Evolutionary conservation across 2,113 vertebrate species (phyloP).

Genomic region (Melanerpes formicivorus): DNA sequence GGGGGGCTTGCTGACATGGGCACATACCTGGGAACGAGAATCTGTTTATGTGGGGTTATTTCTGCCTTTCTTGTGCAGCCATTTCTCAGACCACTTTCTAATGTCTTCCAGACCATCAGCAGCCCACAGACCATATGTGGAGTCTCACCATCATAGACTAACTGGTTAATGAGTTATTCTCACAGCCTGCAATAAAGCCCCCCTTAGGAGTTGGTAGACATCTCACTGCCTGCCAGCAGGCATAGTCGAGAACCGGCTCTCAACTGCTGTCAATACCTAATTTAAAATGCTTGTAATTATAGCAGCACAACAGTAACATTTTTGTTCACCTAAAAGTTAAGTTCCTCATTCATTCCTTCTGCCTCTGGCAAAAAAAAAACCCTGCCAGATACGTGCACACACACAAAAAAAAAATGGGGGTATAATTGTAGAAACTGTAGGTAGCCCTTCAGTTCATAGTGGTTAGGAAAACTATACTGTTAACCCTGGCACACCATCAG

Average conservation of each 20-base stretch:
- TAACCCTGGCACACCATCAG: neutral
- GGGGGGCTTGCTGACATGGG: neutral
- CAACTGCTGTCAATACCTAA: constrained; percentile 25
- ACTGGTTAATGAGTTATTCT: constrained; percentile 44
- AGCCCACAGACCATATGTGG: constrained; percentile 22
- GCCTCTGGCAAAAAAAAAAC: neutral
- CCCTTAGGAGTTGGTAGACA: constrained; percentile 18
- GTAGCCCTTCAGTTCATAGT: neutral
- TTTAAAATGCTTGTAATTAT: constrained; percentile 29
- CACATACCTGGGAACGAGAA: neutral
- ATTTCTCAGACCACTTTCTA: constrained; percentile 34
- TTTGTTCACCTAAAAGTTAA: constrained; percentile 21
- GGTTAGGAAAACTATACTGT: neutral
- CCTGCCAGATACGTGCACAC: neutral
- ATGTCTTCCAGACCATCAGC: constrained; percentile 63
- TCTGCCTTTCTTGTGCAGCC: neutral
- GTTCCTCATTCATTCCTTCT: neutral
- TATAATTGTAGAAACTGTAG: neutral
- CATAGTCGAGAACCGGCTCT: neutral
- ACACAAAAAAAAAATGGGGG: too few species aligned
- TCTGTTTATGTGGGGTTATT: neutral
- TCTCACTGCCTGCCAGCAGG: constrained; percentile 28
- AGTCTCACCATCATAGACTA: neutral
- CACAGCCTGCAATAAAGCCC: constrained; percentile 15
- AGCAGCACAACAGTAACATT: neutral